phyloP scores from a whole-genome alignment of 2,797 vertebrate genomes.

The Podargus strigoides region DNA sequence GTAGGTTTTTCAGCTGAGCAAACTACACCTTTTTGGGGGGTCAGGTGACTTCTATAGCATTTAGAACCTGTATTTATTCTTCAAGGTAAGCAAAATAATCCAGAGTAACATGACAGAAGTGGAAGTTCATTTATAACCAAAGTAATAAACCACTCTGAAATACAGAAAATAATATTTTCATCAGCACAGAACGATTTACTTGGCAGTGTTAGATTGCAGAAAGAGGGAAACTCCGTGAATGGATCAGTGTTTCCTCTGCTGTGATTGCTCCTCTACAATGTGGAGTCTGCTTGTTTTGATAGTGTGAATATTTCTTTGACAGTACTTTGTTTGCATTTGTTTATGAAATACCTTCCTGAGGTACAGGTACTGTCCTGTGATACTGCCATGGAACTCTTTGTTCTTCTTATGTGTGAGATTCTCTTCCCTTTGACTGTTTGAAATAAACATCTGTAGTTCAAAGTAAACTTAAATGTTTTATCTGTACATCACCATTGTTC shows the following conservation, averaged over 20 bases:
- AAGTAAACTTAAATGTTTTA: background rate
- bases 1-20: background rate
- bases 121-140: background rate
- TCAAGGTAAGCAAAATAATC: background rate
- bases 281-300: background rate
- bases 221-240: background rate
- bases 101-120: background rate
- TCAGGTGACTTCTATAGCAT: background rate
- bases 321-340: background rate
- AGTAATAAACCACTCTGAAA: background rate
- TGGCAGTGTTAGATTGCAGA: background rate
- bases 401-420: background rate
- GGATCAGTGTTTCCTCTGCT: background rate
- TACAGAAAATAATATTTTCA: background rate
- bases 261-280: background rate
- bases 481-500: background rate
- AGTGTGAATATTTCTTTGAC: background rate
- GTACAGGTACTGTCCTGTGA: background rate
- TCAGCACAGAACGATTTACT: background rate
- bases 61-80: background rate
- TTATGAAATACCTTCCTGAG: background rate
- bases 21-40: background rate
- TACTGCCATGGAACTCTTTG: background rate
- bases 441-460: constrained; percentile 1
- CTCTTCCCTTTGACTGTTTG: background rate